phyloP scores from a whole-genome alignment of 2,888 invertebrate species.

The Hirtodrosophila duncani region DNA sequence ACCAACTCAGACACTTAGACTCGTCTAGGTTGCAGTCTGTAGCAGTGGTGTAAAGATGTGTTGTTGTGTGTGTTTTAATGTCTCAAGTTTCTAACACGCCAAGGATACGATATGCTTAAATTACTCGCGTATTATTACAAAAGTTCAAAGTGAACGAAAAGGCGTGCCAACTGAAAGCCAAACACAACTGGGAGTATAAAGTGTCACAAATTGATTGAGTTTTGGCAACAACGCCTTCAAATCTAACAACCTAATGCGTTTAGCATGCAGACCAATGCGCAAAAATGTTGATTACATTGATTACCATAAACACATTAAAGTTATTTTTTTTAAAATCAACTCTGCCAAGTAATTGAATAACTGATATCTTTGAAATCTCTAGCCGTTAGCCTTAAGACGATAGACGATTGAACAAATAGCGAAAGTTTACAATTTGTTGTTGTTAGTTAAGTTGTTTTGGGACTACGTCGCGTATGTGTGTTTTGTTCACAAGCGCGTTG shows the following conservation, averaged over 20 bases:
- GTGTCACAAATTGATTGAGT: slow-evolving; percentile 29
- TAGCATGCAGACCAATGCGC: slow-evolving; percentile 14
- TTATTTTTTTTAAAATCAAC: not conserved
- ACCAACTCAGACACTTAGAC: slow-evolving; percentile 21
- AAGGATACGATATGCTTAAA: slow-evolving; percentile 22
- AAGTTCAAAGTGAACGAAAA: slow-evolving; percentile 29
- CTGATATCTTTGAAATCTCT: slow-evolving; percentile 11
- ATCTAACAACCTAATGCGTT: slow-evolving; percentile 27
- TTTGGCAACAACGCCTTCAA: slow-evolving; percentile 10
- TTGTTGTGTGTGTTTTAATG: too few relatives aligned
- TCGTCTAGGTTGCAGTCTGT: slow-evolving; percentile 1
- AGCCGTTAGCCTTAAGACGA: too few relatives aligned
- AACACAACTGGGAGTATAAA: slow-evolving; percentile 7
- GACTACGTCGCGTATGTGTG: slow-evolving; percentile 32
- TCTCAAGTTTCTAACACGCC: slow-evolving; percentile 8
- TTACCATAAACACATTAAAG: slow-evolving; percentile 3
- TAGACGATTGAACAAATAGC: slow-evolving; percentile 11
- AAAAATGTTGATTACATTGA: not conserved
- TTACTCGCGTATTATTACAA: slow-evolving; percentile 15
- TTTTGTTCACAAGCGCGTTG: slow-evolving; percentile 57
- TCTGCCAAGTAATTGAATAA: slow-evolving; percentile 11
- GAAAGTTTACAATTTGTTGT: slow-evolving; percentile 31
- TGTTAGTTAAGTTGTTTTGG: slow-evolving; percentile 25
- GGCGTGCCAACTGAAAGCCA: slow-evolving; percentile 5
- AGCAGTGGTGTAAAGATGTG: too few relatives aligned